Conservation (phyloP, 2,113 vertebrate species). For the Anarhynchus alexandrinus region DNA sequence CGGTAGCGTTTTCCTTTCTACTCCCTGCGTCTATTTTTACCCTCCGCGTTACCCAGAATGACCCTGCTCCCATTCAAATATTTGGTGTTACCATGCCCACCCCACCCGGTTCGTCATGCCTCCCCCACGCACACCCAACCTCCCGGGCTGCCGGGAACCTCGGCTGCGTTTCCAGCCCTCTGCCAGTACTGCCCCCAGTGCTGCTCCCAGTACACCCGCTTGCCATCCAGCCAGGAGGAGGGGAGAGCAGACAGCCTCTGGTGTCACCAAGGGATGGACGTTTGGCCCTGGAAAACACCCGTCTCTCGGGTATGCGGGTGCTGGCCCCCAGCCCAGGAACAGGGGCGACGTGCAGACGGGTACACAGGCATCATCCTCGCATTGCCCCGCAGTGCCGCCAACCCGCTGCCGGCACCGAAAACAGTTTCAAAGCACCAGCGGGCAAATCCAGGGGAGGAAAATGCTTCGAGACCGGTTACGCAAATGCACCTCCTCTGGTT, state of each 20-base stretch:
- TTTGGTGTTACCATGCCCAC: slow-evolving; percentile 59
- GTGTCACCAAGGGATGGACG: background rate
- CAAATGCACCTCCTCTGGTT: accelerated
- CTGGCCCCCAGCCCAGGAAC: background rate
- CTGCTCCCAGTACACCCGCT: background rate
- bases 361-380: accelerated
- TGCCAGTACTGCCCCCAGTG: accelerated
- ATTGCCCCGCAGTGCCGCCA: accelerated
- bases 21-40: slow-evolving; percentile 28
- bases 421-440: background rate
- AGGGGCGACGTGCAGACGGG: accelerated
- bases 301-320: accelerated
- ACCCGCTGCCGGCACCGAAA: background rate
- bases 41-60: background rate
- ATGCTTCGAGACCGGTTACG: background rate
- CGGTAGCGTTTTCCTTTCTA: background rate
- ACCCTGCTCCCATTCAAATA: slow-evolving; percentile 47
- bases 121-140: background rate
- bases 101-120: background rate
- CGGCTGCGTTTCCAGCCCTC: background rate
- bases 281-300: background rate
- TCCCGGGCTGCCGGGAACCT: background rate
- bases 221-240: background rate
- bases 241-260: background rate
- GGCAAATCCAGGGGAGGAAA: background rate